Evolutionary conservation across 2,113 vertebrate species (phyloP), one percentile per base, ranked within the genome.

Genomic region (Amphiprion ocellaris): DNA sequence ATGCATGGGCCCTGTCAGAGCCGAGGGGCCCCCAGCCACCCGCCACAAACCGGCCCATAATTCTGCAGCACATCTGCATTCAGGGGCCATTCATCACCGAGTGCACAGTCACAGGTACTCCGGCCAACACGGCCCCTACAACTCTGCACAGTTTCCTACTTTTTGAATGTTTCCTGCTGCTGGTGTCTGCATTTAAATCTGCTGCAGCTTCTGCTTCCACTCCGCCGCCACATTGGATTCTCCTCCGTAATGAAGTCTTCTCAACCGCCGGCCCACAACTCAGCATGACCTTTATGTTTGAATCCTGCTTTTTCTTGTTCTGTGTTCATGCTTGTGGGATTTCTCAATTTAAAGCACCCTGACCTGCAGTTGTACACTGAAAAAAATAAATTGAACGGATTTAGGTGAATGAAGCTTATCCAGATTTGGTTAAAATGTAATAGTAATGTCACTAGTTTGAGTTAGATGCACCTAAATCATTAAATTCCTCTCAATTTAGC

Each of bases 1-100:
- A 92, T 89, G 81, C 87, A 89, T 85, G 89, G 89, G 74, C 69
- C 77, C 79, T 88, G 90, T 90, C 90, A 90, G 72, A 63, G 67
- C 33, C 24, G 47, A 59, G 81, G 75, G 66, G 60, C 76, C 88
- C 77, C 21, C 33, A 75, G 85, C 70, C 77, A 53, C 60, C 39
- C 23, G 15, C 55, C 87, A n/a, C 61, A 60, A 69, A 61, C 70
- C n/a, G 83, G 53, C 78, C 80, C 17, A 50, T 83, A 74, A 80
- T 64, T 82, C 90, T 82, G 69, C 82, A 24, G 69, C 15, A 12
- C 80, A 83, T 87, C 82, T 87, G 82, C 81, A 89, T 84, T 84
- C 89, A 70, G 54, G 10, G 76, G 66, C 64, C 73, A 75, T 87
- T 82, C 82, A 87, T 90, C 87, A 89, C 76, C 33, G 16, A 65